Conservation (phyloP, 2,888 invertebrate species). For the Didymodactylos carnosus region DNA sequence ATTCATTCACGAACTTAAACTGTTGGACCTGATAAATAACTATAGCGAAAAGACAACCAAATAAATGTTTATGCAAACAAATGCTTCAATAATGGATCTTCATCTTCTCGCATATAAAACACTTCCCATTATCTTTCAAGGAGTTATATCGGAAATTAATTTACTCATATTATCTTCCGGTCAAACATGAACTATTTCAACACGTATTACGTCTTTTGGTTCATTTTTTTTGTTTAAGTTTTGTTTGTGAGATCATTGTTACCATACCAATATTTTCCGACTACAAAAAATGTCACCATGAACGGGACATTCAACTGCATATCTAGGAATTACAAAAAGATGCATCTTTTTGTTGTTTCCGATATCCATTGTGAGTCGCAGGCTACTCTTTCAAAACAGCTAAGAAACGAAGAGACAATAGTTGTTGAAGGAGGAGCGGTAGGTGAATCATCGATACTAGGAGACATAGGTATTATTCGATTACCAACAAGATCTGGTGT, state of each 20-base stretch:
- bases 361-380: too few species aligned
- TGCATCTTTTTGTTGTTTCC: too few species aligned
- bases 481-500: too few species aligned
- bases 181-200: conserved; percentile 16
- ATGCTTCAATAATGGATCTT: conserved; percentile 29
- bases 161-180: conserved; percentile 13
- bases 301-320: conserved; percentile 54
- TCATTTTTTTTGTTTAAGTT: too few species aligned
- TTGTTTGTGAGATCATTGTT: too few species aligned
- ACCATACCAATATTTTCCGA: conserved; percentile 59
- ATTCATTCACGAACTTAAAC: too few species aligned
- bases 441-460: too few species aligned
- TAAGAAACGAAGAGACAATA: too few species aligned
- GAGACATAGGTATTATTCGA: too few species aligned
- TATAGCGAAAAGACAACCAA: background rate
- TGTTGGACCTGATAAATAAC: conserved; percentile 37
- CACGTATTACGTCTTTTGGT: conserved; percentile 46
- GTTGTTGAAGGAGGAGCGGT: too few species aligned
- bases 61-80: background rate
- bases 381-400: too few species aligned
- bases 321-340: conserved; percentile 33
- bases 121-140: conserved; percentile 36
- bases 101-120: conserved; percentile 48
- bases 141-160: background rate
- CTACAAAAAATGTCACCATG: conserved; percentile 54